These are phyloP conservation scores for Diarsia rubi DNA, from an alignment of 2,888 invertebrate genomes.

Conservation along the genomic window DNA sequence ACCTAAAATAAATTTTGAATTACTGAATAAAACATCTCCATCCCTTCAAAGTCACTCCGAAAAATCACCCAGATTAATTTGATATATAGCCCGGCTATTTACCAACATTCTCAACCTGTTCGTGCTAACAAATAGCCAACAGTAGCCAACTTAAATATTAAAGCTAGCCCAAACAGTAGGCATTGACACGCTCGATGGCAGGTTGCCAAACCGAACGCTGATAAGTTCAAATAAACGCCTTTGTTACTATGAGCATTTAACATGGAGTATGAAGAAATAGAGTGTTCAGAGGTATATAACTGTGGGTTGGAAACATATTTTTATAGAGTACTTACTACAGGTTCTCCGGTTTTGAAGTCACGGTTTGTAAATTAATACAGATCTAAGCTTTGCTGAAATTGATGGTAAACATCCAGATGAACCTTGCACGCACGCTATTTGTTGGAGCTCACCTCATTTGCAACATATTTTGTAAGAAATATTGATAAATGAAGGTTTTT, in stretches of 20 bases:
- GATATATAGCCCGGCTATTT: conserved; percentile 40
- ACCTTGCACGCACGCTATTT: background rate
- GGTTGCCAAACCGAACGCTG: conserved; percentile 57
- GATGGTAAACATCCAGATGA: background rate
- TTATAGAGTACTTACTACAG: background rate
- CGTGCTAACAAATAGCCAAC: conserved; percentile 35
- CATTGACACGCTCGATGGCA: conserved; percentile 60
- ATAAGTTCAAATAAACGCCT: conserved; percentile 64
- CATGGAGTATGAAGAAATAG: conserved; percentile 15
- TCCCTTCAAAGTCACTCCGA: background rate
- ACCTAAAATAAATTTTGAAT: background rate
- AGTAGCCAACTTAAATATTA: conserved; percentile 61
- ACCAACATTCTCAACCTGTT: conserved; percentile 23
- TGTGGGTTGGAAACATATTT: background rate
- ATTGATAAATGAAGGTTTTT: background rate
- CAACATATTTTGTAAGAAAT: background rate
- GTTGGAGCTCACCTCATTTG: background rate
- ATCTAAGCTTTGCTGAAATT: background rate
- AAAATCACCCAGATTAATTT: conserved; percentile 43
- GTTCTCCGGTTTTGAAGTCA: background rate
- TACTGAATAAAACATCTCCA: background rate
- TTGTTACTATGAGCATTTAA: conserved; percentile 36
- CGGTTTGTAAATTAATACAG: background rate
- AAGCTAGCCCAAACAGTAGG: conserved; percentile 52
- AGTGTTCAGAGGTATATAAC: background rate